Conservation (phyloP, 1,140 invertebrate genomes). For the Wasmannia auropunctata region DNA sequence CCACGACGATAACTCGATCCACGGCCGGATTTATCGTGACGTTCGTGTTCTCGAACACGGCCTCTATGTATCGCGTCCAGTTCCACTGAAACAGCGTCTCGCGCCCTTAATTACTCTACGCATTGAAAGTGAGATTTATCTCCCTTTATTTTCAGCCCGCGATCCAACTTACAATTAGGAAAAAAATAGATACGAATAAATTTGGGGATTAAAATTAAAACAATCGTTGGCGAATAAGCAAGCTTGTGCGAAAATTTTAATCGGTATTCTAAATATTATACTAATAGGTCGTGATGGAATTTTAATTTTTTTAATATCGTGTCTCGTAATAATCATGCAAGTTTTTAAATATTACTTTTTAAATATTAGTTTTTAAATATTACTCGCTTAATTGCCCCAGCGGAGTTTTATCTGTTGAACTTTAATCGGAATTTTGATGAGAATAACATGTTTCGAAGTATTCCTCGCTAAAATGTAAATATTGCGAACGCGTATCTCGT, state of each 20-base stretch:
- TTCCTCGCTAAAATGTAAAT: neutral
- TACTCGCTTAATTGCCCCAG: no score
- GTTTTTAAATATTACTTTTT: slow-evolving; percentile 15
- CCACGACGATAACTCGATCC: slow-evolving; percentile 87
- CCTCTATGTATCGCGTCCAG: slow-evolving; percentile 88
- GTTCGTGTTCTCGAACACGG: slow-evolving; percentile 87
- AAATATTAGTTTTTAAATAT: slow-evolving; percentile 11
- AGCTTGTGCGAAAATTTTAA: neutral
- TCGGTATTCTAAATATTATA: neutral
- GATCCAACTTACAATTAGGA: neutral
- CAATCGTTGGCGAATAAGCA: neutral
- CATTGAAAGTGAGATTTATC: neutral
- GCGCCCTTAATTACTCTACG: neutral
- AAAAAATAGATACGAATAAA: neutral
- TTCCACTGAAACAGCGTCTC: slow-evolving; percentile 86
- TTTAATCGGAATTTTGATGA: neutral
- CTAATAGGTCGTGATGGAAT: neutral
- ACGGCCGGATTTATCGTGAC: slow-evolving; percentile 83
- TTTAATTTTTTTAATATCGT: neutral
- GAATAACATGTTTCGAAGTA: neutral
- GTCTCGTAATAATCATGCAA: neutral
- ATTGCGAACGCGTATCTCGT: neutral
- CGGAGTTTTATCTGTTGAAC: neutral
- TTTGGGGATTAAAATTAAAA: neutral
- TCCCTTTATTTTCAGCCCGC: neutral